Conservation (phyloP, 2,888 invertebrate species). For the Eumerus sabulonum region DNA sequence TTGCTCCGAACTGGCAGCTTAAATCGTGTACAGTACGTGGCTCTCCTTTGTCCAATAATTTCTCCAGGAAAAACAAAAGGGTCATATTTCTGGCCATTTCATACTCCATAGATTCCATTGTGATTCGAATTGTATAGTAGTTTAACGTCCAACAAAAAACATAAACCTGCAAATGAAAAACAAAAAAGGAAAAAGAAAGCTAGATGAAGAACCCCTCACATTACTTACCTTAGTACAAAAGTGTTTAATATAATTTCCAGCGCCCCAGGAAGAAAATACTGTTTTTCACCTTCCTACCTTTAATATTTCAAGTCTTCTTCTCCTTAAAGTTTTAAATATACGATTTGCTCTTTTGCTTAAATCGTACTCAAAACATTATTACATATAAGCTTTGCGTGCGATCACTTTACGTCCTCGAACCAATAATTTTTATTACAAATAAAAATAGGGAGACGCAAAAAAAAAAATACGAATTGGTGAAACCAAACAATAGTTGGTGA, state of each 20-base stretch:
- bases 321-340: neutral
- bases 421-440: conserved; percentile 22
- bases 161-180: too few species aligned
- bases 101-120: conserved; percentile 95
- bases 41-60: conserved; percentile 96
- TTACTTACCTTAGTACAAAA: conserved; percentile 1
- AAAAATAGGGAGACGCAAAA: conserved; percentile 8
- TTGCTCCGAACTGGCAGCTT: conserved; percentile 99
- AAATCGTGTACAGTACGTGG: conserved; percentile 97
- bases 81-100: conserved; percentile 97
- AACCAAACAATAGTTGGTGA: too few species aligned
- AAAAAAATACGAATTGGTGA: too few species aligned
- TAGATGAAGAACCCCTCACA: conserved; percentile 11
- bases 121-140: too few species aligned
- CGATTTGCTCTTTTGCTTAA: neutral
- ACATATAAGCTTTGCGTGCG: too few species aligned
- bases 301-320: too few species aligned
- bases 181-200: neutral
- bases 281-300: too few species aligned
- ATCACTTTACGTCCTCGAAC: conserved; percentile 1
- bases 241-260: too few species aligned
- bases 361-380: too few species aligned
- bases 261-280: too few species aligned
- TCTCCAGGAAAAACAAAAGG: conserved; percentile 98
- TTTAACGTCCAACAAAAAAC: too few species aligned